A percentile compares a stretch with the other conserved stretches of the same genome.
Conservation (phyloP, 2,888 invertebrate genomes). For the Andrena bicolor region DNA sequence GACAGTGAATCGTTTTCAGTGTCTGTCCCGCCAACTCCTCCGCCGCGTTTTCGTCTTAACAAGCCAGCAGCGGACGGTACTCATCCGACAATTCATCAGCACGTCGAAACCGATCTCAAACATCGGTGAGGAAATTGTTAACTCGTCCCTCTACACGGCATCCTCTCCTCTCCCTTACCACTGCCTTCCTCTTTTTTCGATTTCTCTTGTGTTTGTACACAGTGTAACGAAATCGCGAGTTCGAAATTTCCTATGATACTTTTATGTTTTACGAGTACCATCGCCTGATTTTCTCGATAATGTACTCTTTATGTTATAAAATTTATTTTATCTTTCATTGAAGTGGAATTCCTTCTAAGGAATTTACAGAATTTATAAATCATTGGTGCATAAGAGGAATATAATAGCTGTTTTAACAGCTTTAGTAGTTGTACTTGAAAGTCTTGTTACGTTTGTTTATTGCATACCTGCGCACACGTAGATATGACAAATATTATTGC, state of each 20-base stretch:
- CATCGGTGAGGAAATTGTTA: conserved; percentile 62
- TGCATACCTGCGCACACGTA: conserved; percentile 28
- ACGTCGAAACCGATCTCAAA: conserved; percentile 48
- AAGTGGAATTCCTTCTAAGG: not conserved
- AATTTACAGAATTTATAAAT: not conserved
- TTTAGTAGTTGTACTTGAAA: not conserved
- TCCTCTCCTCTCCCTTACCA: not conserved
- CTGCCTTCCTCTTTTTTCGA: not conserved
- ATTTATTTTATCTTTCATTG: not conserved
- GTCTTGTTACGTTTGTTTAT: conserved; percentile 7
- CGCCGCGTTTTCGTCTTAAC: conserved; percentile 72
- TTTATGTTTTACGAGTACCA: conserved; percentile 2
- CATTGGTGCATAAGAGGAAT: not conserved
- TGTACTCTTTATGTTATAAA: not conserved
- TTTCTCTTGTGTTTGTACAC: conserved; percentile 38
- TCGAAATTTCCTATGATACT: not conserved
- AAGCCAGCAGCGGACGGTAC: conserved; percentile 40
- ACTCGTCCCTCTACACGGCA: conserved; percentile 16
- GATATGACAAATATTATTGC: conserved; percentile 42
- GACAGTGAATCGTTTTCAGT: conserved; percentile 70
- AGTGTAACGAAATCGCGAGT: conserved; percentile 26
- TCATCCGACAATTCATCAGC: conserved; percentile 27
- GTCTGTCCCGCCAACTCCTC: conserved; percentile 79
- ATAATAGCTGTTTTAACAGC: not conserved
- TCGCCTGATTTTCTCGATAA: not conserved